Evolutionary conservation across 1,140 invertebrate genomes (phyloP), one percentile per base, ranked within the genome.

Genomic region (Caenorhabditis elegans): DNA sequence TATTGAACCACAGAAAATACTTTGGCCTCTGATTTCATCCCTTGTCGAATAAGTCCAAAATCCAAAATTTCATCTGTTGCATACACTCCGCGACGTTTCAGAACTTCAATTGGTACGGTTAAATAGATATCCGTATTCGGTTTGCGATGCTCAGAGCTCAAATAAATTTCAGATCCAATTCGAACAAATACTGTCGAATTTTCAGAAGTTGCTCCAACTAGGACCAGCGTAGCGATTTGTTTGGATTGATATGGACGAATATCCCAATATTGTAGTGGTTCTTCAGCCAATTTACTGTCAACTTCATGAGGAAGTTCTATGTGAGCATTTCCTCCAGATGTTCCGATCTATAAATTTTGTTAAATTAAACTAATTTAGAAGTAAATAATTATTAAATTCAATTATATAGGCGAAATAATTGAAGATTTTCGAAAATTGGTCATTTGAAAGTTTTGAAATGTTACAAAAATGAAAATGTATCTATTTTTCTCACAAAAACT

Each of bases 61-160:
- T 96, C 94, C 43, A 95, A 92, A 82, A 93, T 90, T 82, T 95
- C 94, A 86, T 93, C 93, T 46, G 93, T 92, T 51, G 93, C 92
- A 91, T 94, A 95, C 76, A 95, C 91, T 76, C 94, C 94, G 85
- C 93, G 90, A 79, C 92, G 86, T 87, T 93, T 92, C 80, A 93
- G 91, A 53, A 96, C 94, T 92, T 96, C 94, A 24, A 96, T 93
- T 91, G 96, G 95, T n/a, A 96, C 91, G 26, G 95, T 94, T 80
- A 96, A 92, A 81, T 95, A 93, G 55, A 91, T 82, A 43, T 89
- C 82, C 43, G 89, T 83, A 46, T 19, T 47, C 22, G 24, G 83
- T 8, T 6, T 17, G 22, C 22, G 43, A 79, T 80, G 19, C 17
- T 81, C 65, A 24, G 65, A 51, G 22, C 11, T 26, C 13, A 28